Conservation (phyloP, 1,140 invertebrate species). For the Ceratitis capitata region DNA sequence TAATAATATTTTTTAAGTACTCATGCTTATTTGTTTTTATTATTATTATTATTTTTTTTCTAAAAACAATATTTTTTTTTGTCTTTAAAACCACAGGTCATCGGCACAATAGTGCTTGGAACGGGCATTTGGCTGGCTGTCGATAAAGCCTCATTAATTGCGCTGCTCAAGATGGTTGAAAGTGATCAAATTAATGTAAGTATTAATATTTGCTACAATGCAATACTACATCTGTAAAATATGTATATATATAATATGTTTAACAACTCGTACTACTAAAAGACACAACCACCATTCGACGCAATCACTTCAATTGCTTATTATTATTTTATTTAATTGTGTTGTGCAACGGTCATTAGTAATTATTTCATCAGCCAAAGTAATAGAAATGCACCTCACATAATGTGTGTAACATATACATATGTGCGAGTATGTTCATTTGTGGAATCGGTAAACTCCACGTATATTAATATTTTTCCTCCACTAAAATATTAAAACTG, state of each 20-base stretch:
- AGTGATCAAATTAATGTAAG: conserved; percentile 71
- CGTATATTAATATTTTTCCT: neutral
- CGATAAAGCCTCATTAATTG: conserved; percentile 75
- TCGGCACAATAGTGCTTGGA: conserved; percentile 77
- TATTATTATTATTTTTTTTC: neutral
- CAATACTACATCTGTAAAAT: neutral
- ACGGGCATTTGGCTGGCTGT: conserved; percentile 81
- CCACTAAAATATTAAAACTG: neutral
- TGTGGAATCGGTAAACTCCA: no score
- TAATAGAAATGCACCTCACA: neutral
- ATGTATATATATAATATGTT: neutral
- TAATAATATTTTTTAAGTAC: neutral
- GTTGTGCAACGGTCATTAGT: neutral
- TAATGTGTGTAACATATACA: neutral
- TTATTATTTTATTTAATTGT: neutral
- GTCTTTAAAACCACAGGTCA: conserved; percentile 69
- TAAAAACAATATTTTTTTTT: neutral
- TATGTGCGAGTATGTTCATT: no score
- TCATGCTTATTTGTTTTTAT: no score
- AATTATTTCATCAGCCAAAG: neutral
- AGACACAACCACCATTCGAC: neutral
- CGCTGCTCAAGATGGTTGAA: conserved; percentile 71
- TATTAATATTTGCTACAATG: conserved; percentile 43
- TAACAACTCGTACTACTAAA: neutral
- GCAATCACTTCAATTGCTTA: neutral